These are phyloP conservation scores for Tortrix viridana DNA, from an alignment of 2,888 invertebrate species.

Conservation along the genomic window DNA sequence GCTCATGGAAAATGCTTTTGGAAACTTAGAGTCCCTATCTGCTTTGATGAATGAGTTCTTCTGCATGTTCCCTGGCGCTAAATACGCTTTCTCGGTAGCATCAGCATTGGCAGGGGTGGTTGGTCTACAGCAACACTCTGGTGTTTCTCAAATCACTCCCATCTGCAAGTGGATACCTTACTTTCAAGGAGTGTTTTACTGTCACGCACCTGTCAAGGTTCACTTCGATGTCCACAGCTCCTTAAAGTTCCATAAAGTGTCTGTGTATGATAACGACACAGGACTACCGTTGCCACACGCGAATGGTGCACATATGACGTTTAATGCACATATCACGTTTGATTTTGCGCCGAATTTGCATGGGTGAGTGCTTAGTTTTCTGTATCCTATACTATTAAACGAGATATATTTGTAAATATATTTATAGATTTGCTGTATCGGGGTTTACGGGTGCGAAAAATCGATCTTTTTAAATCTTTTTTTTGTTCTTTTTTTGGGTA, in stretches of 20 bases:
- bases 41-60: conserved; percentile 75
- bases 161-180: conserved; percentile 73
- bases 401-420: no score
- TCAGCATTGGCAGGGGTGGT: conserved; percentile 66
- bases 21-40: conserved; percentile 64
- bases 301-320: conserved; percentile 49
- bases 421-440: no score
- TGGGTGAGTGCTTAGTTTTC: conserved; percentile 54
- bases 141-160: conserved; percentile 50
- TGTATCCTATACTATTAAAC: no score
- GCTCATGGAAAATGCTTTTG: conserved; percentile 69
- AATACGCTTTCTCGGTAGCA: conserved; percentile 65
- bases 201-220: conserved; percentile 67
- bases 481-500: no score
- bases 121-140: conserved; percentile 60
- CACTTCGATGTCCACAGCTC: conserved; percentile 67
- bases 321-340: conserved; percentile 58
- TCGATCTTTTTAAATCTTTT: no score
- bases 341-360: conserved; percentile 61
- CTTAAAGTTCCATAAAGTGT: conserved; percentile 54
- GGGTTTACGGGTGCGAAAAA: no score
- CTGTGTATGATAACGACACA: conserved; percentile 70
- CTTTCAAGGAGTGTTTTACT: conserved; percentile 70
- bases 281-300: conserved; percentile 59
- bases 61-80: conserved; percentile 63